These are phyloP conservation scores for Buteo buteo DNA, from an alignment of 2,113 vertebrate genomes.

Conservation along the genomic window DNA sequence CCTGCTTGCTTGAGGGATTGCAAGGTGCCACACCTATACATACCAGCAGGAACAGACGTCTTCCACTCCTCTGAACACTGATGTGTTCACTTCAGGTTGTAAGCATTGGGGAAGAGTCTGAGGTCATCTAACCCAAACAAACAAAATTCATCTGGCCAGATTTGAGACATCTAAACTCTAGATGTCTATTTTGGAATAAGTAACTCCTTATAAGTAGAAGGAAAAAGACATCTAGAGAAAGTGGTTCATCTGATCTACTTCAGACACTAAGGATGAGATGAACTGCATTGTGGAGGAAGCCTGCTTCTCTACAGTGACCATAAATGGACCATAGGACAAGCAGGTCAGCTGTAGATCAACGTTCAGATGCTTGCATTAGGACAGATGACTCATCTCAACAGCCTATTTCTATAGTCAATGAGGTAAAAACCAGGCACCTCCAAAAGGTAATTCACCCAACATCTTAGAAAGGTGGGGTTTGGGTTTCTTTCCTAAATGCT, in stretches of 20 bases:
- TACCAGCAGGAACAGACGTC: neutral
- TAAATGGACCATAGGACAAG: neutral
- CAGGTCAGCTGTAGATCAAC: neutral
- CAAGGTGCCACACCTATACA: neutral
- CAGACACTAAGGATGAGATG: neutral
- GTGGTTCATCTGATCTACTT: neutral
- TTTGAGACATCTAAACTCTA: rapidly evolving
- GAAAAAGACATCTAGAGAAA: neutral
- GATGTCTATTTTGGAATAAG: neutral
- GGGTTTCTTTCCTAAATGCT: neutral
- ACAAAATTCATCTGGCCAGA: neutral
- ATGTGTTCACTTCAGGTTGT: neutral
- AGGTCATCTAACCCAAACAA: neutral
- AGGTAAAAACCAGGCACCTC: neutral
- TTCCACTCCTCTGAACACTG: neutral
- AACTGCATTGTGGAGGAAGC: neutral
- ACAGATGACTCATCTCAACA: neutral
- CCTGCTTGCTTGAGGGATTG: neutral
- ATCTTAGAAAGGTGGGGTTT: neutral
- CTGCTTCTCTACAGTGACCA: neutral
- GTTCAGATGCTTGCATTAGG: neutral
- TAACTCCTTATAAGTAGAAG: neutral
- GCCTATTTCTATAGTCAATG: neutral
- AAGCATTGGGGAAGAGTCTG: neutral
- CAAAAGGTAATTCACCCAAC: neutral